These are phyloP conservation scores for Hydrolagus affinis DNA, from an alignment of 2,113 vertebrate genomes.

Conservation along the genomic window DNA sequence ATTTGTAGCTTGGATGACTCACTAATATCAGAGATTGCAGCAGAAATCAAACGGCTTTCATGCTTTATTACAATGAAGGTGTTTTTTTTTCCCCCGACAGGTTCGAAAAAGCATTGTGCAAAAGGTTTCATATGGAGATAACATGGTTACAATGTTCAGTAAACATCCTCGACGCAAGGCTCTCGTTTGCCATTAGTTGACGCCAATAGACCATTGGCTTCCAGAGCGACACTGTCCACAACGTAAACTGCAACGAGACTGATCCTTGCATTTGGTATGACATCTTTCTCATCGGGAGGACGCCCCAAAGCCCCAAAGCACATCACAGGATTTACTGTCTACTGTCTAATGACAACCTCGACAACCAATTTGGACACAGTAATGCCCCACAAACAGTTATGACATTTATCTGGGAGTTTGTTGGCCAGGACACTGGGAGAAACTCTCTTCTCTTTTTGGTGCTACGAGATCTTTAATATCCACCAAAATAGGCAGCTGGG, in stretches of 20 bases:
- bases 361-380: too few species aligned
- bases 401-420: too few species aligned
- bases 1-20: neutral
- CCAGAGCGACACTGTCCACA: conserved; percentile 15
- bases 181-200: conserved; percentile 20
- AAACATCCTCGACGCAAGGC: conserved; percentile 8
- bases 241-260: neutral
- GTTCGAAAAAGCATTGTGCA: neutral
- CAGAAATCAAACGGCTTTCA: conserved; percentile 9
- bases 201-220: conserved; percentile 2
- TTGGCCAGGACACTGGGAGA: too few species aligned
- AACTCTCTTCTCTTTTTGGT: too few species aligned
- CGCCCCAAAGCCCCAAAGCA: too few species aligned
- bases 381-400: too few species aligned
- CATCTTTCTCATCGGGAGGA: too few species aligned
- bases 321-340: too few species aligned
- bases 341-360: too few species aligned
- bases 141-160: conserved; percentile 16
- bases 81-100: neutral
- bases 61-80: conserved; percentile 19
- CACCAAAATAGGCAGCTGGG: too few species aligned
- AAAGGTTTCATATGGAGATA: conserved; percentile 13
- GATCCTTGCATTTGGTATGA: neutral
- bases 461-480: too few species aligned
- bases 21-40: neutral